Conservation (phyloP, 2,888 invertebrate species). For the Magallana nippona region DNA sequence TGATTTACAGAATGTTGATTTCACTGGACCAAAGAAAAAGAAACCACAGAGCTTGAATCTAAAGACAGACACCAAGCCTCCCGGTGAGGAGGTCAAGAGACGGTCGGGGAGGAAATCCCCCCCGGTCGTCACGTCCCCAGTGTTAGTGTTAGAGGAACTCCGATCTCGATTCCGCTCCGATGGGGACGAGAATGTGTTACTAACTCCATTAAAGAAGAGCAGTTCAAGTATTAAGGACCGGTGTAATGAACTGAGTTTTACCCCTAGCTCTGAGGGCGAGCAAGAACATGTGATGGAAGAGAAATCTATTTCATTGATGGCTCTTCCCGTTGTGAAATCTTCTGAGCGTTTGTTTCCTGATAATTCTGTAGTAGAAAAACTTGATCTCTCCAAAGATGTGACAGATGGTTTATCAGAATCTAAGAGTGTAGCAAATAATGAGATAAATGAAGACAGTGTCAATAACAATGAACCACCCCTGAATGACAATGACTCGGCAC, state of each 20-base stretch:
- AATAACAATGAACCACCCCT: conserved; percentile 12
- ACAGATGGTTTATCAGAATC: not conserved
- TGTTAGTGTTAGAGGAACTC: conserved; percentile 32
- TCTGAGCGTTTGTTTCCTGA: not conserved
- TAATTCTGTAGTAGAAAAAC: conserved; percentile 3
- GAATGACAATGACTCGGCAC: conserved; percentile 31
- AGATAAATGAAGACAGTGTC: conserved; percentile 20
- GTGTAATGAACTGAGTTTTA: conserved; percentile 68
- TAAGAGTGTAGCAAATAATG: conserved; percentile 5
- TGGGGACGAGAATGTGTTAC: conserved; percentile 43
- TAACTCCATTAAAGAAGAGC: conserved; percentile 46
- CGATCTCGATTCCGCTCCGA: conserved; percentile 36
- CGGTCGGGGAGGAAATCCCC: conserved; percentile 17
- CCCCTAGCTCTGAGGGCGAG: conserved; percentile 66
- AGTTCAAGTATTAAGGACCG: conserved; percentile 56
- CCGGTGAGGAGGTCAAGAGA: conserved; percentile 36
- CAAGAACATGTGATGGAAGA: conserved; percentile 70
- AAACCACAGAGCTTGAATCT: conserved; percentile 38
- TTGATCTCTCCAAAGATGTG: conserved; percentile 10
- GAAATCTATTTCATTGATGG: conserved; percentile 71
- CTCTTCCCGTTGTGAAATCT: conserved; percentile 61
- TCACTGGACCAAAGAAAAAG: conserved; percentile 55
- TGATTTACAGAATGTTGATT: conserved; percentile 67
- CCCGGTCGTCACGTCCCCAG: conserved; percentile 32
- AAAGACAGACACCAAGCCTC: not conserved